Conservation (phyloP, 2,888 invertebrate genomes). For the Drosophila paranaensis region DNA sequence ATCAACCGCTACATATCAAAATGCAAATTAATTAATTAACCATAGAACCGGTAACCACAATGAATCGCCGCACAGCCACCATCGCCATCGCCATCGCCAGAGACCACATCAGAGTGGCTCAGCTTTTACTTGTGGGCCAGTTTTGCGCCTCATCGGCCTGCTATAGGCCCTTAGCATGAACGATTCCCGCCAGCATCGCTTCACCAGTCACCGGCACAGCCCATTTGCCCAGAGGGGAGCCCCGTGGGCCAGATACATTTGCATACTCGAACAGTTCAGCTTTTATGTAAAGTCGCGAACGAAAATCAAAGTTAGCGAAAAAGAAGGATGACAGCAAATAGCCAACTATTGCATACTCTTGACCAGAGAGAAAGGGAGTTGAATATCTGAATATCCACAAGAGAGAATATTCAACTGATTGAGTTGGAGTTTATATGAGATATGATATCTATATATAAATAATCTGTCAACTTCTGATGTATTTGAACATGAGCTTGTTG, state of each 20-base stretch:
- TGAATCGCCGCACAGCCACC: conserved; percentile 10
- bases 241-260: conserved; percentile 46
- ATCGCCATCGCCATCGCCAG: not conserved
- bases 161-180: conserved; percentile 10
- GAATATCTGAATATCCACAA: not conserved
- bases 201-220: conserved; percentile 21
- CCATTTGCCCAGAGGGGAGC: conserved; percentile 35
- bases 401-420: too few relatives aligned
- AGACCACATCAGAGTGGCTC: not conserved
- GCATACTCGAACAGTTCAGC: conserved; percentile 59
- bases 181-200: conserved; percentile 9
- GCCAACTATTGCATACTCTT: conserved; percentile 1
- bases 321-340: too few relatives aligned
- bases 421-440: too few relatives aligned
- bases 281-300: conserved; percentile 60
- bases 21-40: conserved; percentile 76
- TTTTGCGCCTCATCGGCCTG: not conserved
- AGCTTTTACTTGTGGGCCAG: conserved; percentile 42
- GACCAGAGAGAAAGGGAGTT: too few relatives aligned
- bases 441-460: too few relatives aligned
- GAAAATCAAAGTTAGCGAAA: conserved; percentile 36
- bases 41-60: conserved; percentile 44
- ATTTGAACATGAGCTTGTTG: too few relatives aligned
- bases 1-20: conserved; percentile 65
- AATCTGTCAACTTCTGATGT: too few relatives aligned